phyloP scores from a whole-genome alignment of 1,140 invertebrate genomes.

The Drosophila lini region DNA sequence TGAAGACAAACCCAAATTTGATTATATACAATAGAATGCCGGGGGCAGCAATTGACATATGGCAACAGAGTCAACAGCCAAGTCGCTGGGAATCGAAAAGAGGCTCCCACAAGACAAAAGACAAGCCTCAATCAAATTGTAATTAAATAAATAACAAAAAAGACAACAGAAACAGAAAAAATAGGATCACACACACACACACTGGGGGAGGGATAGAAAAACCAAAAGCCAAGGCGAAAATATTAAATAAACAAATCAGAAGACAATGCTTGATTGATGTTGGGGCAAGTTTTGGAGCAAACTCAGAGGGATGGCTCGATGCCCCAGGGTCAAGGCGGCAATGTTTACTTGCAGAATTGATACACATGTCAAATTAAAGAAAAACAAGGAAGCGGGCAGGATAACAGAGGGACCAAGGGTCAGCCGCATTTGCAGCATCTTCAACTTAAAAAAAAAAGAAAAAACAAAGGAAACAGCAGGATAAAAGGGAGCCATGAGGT shows the following conservation, averaged over 20 bases:
- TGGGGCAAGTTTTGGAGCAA: conserved; percentile 14
- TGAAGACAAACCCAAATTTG: conserved; percentile 53
- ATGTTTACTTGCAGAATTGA: conserved; percentile 37
- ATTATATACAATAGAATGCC: conserved; percentile 60
- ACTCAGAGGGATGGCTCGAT: background rate
- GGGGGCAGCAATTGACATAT: conserved; percentile 46
- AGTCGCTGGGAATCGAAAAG: conserved; percentile 23
- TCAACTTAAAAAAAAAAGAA: too few species aligned
- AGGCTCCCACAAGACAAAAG: conserved; percentile 39
- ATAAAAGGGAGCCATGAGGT: conserved; percentile 9
- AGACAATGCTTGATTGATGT: conserved; percentile 57
- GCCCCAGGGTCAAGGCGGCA: conserved; percentile 13
- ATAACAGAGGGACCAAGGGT: conserved; percentile 7
- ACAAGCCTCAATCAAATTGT: conserved; percentile 69
- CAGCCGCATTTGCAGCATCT: background rate
- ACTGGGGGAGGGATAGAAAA: conserved; percentile 6
- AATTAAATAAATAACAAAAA: conserved; percentile 72
- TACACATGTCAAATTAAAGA: conserved; percentile 54
- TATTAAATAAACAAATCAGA: conserved; percentile 74
- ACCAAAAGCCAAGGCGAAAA: conserved; percentile 46
- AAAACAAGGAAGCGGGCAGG: conserved; percentile 28
- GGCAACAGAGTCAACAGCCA: conserved; percentile 21
- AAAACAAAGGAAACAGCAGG: conserved; percentile 1
- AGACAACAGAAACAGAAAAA: conserved; percentile 9
- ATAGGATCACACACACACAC: conserved; percentile 10